Conservation (phyloP, 2,113 vertebrate genomes). For the Otis tarda region DNA sequence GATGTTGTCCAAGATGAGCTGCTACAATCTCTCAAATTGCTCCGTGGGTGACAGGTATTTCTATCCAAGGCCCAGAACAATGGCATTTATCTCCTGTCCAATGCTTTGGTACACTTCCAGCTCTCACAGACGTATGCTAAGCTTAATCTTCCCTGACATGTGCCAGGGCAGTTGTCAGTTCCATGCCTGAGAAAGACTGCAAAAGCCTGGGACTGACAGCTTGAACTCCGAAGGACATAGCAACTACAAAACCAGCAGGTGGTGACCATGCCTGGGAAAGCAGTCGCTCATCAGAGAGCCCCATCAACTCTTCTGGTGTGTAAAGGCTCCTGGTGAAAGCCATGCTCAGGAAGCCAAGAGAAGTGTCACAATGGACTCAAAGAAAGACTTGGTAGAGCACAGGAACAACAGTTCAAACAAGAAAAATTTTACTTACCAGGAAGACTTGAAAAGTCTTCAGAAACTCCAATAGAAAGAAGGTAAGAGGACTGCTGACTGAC, state of each 20-base stretch:
- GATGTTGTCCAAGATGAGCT: not conserved
- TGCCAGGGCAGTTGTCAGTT: not conserved
- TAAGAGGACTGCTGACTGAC: not conserved
- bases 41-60: accelerated
- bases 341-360: not conserved
- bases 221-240: accelerated
- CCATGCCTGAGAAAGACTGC: not conserved
- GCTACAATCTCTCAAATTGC: not conserved
- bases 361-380: not conserved
- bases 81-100: not conserved
- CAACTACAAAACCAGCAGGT: not conserved
- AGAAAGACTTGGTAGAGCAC: not conserved
- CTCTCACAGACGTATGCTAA: accelerated
- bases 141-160: not conserved
- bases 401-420: not conserved
- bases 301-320: not conserved
- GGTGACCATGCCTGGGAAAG: not conserved
- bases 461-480: not conserved
- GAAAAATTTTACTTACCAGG: not conserved
- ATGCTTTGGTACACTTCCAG: not conserved
- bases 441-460: not conserved
- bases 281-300: not conserved
- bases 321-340: not conserved
- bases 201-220: not conserved
- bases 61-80: not conserved